A percentile compares a stretch with the other conserved stretches of the same genome.
Conservation (phyloP, 2,888 invertebrate species). For the Scaptomyza caliginosa region DNA sequence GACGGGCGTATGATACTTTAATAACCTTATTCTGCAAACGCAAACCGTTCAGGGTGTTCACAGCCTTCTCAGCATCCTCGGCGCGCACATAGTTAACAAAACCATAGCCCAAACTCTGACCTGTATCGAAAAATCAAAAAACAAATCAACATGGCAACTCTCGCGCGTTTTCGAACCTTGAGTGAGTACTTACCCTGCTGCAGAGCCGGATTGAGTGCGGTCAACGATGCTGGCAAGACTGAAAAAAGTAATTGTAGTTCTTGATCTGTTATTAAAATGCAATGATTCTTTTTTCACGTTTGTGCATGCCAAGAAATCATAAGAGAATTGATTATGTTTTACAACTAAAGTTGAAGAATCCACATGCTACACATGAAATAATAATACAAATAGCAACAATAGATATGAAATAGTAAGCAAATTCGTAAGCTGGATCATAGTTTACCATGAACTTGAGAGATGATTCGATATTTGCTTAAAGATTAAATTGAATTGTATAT, state of each 20-base stretch:
- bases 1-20: conserved; percentile 98
- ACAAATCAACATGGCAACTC: neutral
- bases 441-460: neutral
- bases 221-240: conserved; percentile 84
- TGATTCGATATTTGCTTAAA: neutral
- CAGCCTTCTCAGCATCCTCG: conserved; percentile 99
- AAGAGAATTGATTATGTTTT: neutral
- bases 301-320: conserved; percentile 9
- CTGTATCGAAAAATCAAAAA: conserved; percentile 81
- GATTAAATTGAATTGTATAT: conserved; percentile 1
- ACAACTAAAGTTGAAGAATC: neutral
- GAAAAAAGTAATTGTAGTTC: conserved; percentile 28
- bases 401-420: neutral
- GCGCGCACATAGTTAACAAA: conserved; percentile 99
- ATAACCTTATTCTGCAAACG: conserved; percentile 99
- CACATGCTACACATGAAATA: neutral
- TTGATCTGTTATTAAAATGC: conserved; percentile 9
- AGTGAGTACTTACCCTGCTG: conserved; percentile 80
- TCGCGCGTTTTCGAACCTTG: neutral
- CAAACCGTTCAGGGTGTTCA: conserved; percentile 98
- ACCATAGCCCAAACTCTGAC: conserved; percentile 99
- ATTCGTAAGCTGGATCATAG: neutral
- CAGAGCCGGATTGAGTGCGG: conserved; percentile 83
- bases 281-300: neutral
- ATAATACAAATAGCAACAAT: too few relatives aligned